Conservation (phyloP, 1,140 invertebrate species). For the Saccostrea glomerata region DNA sequence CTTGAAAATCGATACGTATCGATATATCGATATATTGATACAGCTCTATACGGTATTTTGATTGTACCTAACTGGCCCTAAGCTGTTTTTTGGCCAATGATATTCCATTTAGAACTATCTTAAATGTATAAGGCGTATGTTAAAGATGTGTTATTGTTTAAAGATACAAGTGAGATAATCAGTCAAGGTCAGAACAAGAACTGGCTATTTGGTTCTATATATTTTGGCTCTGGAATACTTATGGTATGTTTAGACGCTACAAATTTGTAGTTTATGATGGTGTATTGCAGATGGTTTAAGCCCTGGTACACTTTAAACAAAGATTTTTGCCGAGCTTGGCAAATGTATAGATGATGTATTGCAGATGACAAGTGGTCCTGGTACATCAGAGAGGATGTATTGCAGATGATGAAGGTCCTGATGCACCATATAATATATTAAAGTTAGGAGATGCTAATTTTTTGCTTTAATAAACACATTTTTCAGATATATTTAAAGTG, state of each 20-base stretch:
- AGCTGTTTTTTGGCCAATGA: not conserved
- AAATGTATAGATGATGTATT: not conserved
- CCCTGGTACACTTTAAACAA: not conserved
- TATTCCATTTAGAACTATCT: not conserved
- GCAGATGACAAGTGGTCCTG: not conserved
- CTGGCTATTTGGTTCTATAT: constrained; percentile 16
- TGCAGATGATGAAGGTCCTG: not conserved
- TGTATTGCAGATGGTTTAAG: not conserved
- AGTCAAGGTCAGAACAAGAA: constrained; percentile 40
- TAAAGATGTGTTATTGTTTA: constrained; percentile 31
- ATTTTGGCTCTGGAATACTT: not conserved
- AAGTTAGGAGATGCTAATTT: not conserved
- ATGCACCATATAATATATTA: not conserved
- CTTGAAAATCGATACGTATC: too few species aligned
- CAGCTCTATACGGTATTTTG: not conserved
- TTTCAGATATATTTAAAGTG: too few species aligned
- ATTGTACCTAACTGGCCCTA: constrained; percentile 9
- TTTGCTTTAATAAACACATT: not conserved
- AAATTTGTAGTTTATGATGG: not conserved
- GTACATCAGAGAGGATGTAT: not conserved
- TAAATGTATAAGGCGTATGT: constrained; percentile 11
- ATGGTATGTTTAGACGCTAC: too few species aligned
- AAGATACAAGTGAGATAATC: not conserved
- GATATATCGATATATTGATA: too few species aligned
- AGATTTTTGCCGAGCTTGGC: not conserved